Evolutionary conservation across 2,113 vertebrate genomes (phyloP).

Genomic region (Varanus salvator): DNA sequence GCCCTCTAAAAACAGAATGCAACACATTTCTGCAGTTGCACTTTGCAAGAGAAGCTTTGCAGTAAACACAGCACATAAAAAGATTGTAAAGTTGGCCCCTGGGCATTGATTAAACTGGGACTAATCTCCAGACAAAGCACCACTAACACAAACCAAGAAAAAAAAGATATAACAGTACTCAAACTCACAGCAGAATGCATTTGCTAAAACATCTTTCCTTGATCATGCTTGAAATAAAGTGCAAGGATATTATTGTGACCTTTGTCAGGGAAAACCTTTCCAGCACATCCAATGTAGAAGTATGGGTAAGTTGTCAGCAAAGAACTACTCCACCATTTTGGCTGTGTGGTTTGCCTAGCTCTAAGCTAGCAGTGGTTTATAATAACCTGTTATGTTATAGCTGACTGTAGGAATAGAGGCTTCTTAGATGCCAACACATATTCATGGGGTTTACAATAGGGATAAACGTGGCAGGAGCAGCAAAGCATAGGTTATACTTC

Average conservation of each 20-base stretch:
- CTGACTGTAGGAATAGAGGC: slow-evolving; percentile 8
- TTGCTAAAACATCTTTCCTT: slow-evolving; percentile 8
- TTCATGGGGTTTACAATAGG: not conserved
- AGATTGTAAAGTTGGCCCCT: too few relatives aligned
- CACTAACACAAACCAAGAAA: slow-evolving; percentile 32
- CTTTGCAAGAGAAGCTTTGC: too few relatives aligned
- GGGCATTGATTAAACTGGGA: not conserved
- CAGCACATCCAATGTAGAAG: not conserved
- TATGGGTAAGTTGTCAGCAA: slow-evolving; percentile 14
- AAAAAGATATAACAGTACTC: slow-evolving; percentile 4
- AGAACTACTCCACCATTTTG: slow-evolving; percentile 41
- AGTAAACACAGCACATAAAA: too few relatives aligned
- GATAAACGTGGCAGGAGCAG: not conserved
- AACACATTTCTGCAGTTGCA: too few relatives aligned
- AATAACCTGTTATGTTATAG: not conserved
- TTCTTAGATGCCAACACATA: not conserved
- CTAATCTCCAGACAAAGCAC: slow-evolving; percentile 18
- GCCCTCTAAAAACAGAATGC: too few relatives aligned
- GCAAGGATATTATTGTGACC: not conserved
- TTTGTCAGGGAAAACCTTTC: slow-evolving; percentile 30
- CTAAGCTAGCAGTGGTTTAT: slow-evolving; percentile 32
- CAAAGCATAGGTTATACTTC: slow-evolving; percentile 22
- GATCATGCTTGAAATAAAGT: slow-evolving; percentile 27
- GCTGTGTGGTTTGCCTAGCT: not conserved
- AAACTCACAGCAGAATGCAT: slow-evolving; percentile 11